These are phyloP conservation scores for Nephrocerus scutellatus DNA, from an alignment of 2,888 invertebrate species.

Conservation along the genomic window DNA sequence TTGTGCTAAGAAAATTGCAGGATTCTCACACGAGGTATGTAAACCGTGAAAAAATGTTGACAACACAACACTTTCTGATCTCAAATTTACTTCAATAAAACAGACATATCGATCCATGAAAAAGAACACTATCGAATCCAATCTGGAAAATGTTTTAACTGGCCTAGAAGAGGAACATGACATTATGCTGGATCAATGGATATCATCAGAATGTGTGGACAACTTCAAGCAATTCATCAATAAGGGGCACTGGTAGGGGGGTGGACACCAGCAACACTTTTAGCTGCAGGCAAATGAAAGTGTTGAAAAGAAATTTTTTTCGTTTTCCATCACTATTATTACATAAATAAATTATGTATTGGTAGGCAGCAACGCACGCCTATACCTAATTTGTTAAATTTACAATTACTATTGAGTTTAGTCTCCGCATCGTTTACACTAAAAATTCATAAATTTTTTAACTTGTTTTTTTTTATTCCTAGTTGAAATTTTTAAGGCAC, in stretches of 20 bases:
- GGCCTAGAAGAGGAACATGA: conserved; percentile 41
- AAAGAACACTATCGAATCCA: conserved; percentile 24
- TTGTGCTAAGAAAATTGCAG: conserved; percentile 61
- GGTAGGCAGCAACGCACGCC: no score
- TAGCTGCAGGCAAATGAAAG: no score
- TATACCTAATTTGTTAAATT: no score
- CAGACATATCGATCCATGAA: conserved; percentile 39
- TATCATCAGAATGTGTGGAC: conserved; percentile 37
- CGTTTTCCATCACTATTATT: no score
- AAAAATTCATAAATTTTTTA: no score
- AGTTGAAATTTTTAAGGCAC: no score
- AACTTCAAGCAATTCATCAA: conserved; percentile 39
- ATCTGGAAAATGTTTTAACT: conserved; percentile 27
- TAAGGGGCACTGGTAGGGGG: conserved; percentile 29
- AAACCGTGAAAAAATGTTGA: background rate
- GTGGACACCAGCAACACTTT: no score
- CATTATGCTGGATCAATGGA: conserved; percentile 41
- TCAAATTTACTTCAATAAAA: background rate
- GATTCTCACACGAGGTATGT: conserved; percentile 65
- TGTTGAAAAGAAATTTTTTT: no score
- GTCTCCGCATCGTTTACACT: no score
- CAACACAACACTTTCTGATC: background rate
- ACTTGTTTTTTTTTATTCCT: no score
- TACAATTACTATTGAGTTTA: no score
- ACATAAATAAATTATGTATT: no score